Evolutionary conservation across 2,113 vertebrate species (phyloP).

Genomic region (Nothoprocta pentlandii): DNA sequence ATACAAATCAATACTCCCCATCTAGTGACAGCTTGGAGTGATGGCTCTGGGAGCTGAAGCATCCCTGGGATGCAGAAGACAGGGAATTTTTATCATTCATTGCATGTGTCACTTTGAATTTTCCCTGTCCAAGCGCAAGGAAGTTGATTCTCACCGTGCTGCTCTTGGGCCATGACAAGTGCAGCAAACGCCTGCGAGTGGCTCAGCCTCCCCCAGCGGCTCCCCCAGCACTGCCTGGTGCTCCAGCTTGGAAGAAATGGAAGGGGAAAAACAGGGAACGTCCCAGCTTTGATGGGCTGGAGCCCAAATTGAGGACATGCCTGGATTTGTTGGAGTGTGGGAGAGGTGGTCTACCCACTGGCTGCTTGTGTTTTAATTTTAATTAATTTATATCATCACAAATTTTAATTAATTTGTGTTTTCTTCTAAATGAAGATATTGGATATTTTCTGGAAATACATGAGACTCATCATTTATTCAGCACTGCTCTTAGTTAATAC

Average conservation of each 20-base stretch:
- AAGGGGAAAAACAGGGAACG: not conserved
- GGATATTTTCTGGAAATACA: not conserved
- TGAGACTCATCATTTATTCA: not conserved
- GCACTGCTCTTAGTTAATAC: not conserved
- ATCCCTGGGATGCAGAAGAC: rapidly evolving
- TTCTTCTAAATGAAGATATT: not conserved
- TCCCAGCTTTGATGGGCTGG: not conserved
- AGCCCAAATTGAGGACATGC: rapidly evolving
- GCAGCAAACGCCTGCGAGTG: not conserved
- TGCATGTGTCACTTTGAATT: not conserved
- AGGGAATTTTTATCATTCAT: not conserved
- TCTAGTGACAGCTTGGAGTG: not conserved
- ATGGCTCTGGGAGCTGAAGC: rapidly evolving
- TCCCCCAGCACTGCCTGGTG: not conserved
- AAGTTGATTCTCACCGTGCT: not conserved
- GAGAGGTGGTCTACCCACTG: not conserved
- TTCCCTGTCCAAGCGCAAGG: not conserved
- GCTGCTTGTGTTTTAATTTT: not conserved
- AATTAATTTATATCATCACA: too few species aligned
- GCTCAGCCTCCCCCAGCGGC: not conserved
- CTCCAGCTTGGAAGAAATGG: not conserved
- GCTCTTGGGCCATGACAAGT: too few species aligned
- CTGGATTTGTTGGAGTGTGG: rapidly evolving
- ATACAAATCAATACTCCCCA: not conserved
- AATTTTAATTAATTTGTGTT: not conserved